These are phyloP conservation scores for Diceros bicornis DNA, from an alignment of 2,797 vertebrate species.

Conservation along the genomic window DNA sequence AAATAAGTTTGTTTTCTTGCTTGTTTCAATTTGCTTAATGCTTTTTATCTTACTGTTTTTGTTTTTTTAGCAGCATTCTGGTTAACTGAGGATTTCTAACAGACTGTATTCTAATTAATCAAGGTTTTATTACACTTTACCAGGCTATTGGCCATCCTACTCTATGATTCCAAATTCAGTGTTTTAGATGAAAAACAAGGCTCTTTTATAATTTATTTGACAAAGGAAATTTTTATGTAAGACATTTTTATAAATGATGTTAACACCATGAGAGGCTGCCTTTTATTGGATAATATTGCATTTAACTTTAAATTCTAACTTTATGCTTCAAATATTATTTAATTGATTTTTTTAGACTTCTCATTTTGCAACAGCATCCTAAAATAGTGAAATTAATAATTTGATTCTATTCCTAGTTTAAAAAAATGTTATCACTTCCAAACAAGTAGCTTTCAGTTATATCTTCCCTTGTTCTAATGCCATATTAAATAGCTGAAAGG, in stretches of 20 bases:
- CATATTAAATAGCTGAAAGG: neutral
- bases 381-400: constrained; percentile 58
- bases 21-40: constrained; percentile 21
- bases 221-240: constrained; percentile 55
- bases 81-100: constrained; percentile 53
- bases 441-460: neutral
- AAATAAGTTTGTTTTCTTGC: constrained; percentile 39
- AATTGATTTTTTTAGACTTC: neutral
- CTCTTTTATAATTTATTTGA: constrained; percentile 59
- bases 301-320: constrained; percentile 61
- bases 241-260: constrained; percentile 48
- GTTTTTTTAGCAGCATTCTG: neutral
- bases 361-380: constrained; percentile 30
- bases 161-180: constrained; percentile 45
- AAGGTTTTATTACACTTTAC: constrained; percentile 40
- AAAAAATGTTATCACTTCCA: constrained; percentile 50
- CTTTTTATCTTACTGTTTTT: neutral
- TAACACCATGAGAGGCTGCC: neutral
- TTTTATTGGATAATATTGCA: constrained; percentile 50
- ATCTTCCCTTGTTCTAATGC: neutral
- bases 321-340: constrained; percentile 37
- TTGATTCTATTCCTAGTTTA: constrained; percentile 47
- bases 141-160: neutral
- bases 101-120: neutral
- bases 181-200: constrained; percentile 53